Evolutionary conservation across 2,113 vertebrate species (phyloP).

Genomic region (Anseranas semipalmata): DNA sequence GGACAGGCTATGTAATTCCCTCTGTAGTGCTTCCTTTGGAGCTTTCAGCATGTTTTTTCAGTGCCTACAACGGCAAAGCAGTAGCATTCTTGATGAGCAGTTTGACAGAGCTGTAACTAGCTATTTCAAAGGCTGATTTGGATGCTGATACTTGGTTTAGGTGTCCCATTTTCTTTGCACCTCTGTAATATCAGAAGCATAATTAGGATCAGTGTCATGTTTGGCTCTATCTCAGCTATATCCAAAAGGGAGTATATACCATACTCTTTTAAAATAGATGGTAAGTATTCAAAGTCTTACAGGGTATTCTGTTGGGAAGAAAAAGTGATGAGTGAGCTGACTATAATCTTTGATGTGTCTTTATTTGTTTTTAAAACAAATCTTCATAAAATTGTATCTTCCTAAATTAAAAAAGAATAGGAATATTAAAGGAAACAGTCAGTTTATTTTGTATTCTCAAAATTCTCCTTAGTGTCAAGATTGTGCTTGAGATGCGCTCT

Average conservation of each 20-base stretch:
- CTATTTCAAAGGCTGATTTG: background rate
- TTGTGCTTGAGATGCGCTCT: background rate
- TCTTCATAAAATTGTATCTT: background rate
- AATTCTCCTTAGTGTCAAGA: background rate
- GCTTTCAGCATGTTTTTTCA: background rate
- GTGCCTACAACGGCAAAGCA: background rate
- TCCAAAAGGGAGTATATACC: background rate
- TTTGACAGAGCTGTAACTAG: background rate
- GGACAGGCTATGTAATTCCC: constrained; percentile 45
- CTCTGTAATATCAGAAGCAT: background rate
- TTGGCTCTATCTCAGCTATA: background rate
- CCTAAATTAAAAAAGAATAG: background rate
- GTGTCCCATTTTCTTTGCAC: background rate
- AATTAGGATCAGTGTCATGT: background rate
- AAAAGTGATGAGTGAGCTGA: background rate
- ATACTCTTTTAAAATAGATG: background rate
- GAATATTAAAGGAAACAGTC: background rate
- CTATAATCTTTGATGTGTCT: background rate
- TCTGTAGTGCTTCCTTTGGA: background rate
- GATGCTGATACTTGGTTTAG: background rate
- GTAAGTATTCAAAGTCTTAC: background rate
- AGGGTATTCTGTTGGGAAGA: background rate
- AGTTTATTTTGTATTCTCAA: background rate
- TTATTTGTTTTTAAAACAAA: constrained; percentile 17
- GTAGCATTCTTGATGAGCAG: background rate